Evolutionary conservation across 2,113 vertebrate genomes (phyloP).

Genomic region (Carettochelys insculpta): DNA sequence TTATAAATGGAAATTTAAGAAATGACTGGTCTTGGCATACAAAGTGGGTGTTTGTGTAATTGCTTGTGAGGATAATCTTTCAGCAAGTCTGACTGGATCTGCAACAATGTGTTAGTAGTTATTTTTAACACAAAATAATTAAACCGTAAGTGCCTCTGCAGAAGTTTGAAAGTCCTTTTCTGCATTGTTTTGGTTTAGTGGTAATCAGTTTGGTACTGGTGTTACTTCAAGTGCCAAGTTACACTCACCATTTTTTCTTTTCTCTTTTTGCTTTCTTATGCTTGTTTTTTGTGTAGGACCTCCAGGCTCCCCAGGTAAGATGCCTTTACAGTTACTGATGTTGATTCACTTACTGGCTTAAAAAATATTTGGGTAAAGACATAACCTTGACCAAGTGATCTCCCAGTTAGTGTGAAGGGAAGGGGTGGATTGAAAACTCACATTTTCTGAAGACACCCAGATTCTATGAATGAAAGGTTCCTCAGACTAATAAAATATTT

Average conservation of each 20-base stretch:
- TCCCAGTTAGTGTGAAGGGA: not conserved
- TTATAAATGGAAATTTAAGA: not conserved
- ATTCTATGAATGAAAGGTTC: not conserved
- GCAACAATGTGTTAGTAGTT: not conserved
- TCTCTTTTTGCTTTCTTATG: not conserved
- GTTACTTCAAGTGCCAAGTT: not conserved
- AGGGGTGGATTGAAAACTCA: not conserved
- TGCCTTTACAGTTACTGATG: not conserved
- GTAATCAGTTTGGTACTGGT: not conserved
- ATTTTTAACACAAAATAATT: not conserved
- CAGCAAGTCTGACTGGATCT: not conserved
- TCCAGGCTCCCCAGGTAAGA: constrained; percentile 90
- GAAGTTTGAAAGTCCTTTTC: not conserved
- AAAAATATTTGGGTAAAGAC: not conserved
- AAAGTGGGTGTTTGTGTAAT: not conserved
- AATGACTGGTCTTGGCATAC: not conserved
- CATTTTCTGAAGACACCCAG: not conserved
- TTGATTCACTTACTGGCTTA: not conserved
- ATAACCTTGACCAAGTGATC: not conserved
- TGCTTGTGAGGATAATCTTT: not conserved
- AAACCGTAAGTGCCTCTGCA: not conserved
- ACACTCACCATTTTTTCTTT: not conserved
- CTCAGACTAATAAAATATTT: not conserved
- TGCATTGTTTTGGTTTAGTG: not conserved
- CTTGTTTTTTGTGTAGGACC: constrained; percentile 81